Conservation (phyloP, 2,888 invertebrate genomes). For the Ormyrus rosae region DNA sequence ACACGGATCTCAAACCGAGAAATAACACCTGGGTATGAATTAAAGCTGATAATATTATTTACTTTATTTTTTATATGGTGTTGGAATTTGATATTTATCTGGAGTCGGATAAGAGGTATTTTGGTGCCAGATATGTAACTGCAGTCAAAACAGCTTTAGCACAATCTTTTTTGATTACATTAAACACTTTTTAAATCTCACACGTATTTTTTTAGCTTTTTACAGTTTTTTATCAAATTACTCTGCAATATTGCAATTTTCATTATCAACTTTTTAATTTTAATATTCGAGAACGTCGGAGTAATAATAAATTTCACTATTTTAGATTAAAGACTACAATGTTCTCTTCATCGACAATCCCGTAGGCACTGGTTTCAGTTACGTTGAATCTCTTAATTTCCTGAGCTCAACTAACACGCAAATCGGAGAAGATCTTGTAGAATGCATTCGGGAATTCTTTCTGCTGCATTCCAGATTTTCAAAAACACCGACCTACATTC, state of each 20-base stretch:
- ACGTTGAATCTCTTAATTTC: constrained; percentile 80
- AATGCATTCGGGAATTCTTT: constrained; percentile 84
- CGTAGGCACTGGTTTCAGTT: constrained; percentile 92
- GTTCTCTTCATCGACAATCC: constrained; percentile 93
- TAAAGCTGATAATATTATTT: not conserved
- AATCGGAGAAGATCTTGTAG: constrained; percentile 86
- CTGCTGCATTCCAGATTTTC: constrained; percentile 82
- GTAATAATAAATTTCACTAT: not conserved
- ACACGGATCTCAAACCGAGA: constrained; percentile 76
- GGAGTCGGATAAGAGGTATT: too few species aligned
- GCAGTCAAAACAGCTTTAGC: too few species aligned
- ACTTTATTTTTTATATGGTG: too few species aligned
- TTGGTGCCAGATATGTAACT: too few species aligned
- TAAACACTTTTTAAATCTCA: constrained; percentile 6
- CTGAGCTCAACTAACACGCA: constrained; percentile 79
- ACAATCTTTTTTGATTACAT: not conserved
- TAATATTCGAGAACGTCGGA: too few species aligned
- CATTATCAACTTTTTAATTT: too few species aligned
- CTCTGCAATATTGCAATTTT: too few species aligned
- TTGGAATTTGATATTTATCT: too few species aligned
- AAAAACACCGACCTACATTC: constrained; percentile 87
- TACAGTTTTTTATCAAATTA: too few species aligned
- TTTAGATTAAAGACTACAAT: constrained; percentile 82
- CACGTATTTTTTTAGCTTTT: not conserved
- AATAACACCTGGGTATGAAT: constrained; percentile 79